A percentile compares a stretch with the other conserved stretches of the same genome.
Evolutionary conservation across 2,888 invertebrate genomes (phyloP).

Genomic region (Acanthosepion lycidas): DNA sequence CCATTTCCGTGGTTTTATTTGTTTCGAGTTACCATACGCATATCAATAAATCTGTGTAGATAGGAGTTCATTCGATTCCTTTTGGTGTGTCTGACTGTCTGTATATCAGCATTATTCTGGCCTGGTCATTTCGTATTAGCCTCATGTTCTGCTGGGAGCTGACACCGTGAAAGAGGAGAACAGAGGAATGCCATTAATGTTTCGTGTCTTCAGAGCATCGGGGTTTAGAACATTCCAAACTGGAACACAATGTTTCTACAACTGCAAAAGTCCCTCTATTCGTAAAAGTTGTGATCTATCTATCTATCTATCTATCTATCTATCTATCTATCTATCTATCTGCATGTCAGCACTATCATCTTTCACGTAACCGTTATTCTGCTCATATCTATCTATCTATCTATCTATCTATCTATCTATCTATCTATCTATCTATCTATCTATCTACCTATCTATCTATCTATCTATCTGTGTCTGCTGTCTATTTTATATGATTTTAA

Average conservation of each 20-base stretch:
- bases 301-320: no score
- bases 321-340: no score
- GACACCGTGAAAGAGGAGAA: background rate
- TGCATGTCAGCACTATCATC: no score
- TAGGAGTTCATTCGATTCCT: background rate
- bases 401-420: no score
- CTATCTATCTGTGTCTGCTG: no score
- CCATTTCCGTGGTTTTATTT: background rate
- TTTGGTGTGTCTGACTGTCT: background rate
- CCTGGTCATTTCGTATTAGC: background rate
- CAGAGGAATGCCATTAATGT: background rate
- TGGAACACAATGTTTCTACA: background rate
- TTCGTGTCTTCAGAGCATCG: background rate
- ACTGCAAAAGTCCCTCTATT: background rate
- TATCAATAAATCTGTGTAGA: background rate
- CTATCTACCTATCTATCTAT: no score
- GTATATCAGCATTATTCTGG: background rate
- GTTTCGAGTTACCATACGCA: background rate
- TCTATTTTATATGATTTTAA: no score
- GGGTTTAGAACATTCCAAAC: background rate
- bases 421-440: no score
- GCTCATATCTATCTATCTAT: no score
- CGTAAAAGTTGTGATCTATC: no score
- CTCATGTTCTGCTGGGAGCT: conserved; percentile 3
- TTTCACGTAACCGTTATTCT: no score